Evolutionary conservation across 2,888 invertebrate genomes (phyloP).

Genomic region (Callinectes sapidus): DNA sequence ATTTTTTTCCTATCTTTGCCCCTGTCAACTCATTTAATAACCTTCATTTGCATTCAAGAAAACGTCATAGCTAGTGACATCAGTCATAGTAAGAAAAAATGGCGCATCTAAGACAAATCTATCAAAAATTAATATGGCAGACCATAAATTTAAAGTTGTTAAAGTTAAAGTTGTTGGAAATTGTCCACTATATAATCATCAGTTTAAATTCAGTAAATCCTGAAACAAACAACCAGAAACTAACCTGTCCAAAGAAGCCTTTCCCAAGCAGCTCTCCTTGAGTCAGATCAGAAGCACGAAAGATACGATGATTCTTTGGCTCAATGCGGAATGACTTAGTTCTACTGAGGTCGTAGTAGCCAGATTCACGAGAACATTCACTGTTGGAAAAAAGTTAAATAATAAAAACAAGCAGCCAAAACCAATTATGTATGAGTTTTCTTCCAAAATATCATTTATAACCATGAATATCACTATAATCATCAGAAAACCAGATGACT

Average conservation of each 20-base stretch:
- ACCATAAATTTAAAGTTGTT: no score
- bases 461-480: background rate
- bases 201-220: no score
- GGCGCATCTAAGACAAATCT: no score
- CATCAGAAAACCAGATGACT: background rate
- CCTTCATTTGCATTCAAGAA: no score
- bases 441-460: background rate
- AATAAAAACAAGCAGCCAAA: background rate
- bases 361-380: slow-evolving; percentile 62
- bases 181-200: background rate
- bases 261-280: slow-evolving; percentile 91
- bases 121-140: no score
- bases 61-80: no score
- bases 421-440: background rate
- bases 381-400: slow-evolving; percentile 39
- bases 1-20: no score
- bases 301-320: slow-evolving; percentile 84
- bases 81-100: no score
- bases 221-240: slow-evolving; percentile 50
- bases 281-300: slow-evolving; percentile 92
- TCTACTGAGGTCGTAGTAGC: slow-evolving; percentile 82
- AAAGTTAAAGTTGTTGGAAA: no score
- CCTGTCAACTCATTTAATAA: no score
- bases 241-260: slow-evolving; percentile 92
- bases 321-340: slow-evolving; percentile 91